Conservation (phyloP, 2,113 vertebrate species). For the Actenoides lindsayi region DNA sequence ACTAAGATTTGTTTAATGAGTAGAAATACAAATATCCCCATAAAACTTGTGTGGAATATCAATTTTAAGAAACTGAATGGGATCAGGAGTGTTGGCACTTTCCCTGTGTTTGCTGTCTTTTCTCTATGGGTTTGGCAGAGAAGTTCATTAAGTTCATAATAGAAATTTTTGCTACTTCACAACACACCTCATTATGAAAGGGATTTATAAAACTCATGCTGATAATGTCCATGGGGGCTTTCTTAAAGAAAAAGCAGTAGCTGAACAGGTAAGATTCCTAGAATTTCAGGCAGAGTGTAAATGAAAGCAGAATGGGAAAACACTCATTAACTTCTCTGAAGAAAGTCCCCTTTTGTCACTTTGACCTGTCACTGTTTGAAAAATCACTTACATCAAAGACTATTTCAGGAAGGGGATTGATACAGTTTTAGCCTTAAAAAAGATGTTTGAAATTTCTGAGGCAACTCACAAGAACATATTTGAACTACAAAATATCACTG, state of each 20-base stretch:
- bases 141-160: slow-evolving; percentile 23
- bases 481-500: background rate
- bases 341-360: slow-evolving; percentile 7
- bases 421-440: background rate
- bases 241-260: background rate
- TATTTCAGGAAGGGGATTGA: background rate
- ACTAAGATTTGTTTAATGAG: background rate
- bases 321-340: background rate
- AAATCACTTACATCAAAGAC: background rate
- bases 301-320: slow-evolving; percentile 25
- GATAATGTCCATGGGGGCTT: slow-evolving; percentile 34
- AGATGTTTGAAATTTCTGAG: background rate
- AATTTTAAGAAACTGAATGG: background rate
- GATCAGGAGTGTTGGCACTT: slow-evolving; percentile 7
- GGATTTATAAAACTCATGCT: slow-evolving; percentile 58
- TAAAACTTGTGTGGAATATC: background rate
- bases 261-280: slow-evolving; percentile 37
- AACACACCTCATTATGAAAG: slow-evolving; percentile 49
- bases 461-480: background rate
- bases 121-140: background rate
- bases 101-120: slow-evolving; percentile 19
- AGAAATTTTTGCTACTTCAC: slow-evolving; percentile 42
- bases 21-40: background rate
- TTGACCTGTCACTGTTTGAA: background rate
- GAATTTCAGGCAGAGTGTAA: slow-evolving; percentile 26